A percentile compares a stretch with the other conserved stretches of the same genome.
These are phyloP conservation scores for Ginglymostoma cirratum DNA, from an alignment of 2,113 vertebrate species.

Conservation along the genomic window DNA sequence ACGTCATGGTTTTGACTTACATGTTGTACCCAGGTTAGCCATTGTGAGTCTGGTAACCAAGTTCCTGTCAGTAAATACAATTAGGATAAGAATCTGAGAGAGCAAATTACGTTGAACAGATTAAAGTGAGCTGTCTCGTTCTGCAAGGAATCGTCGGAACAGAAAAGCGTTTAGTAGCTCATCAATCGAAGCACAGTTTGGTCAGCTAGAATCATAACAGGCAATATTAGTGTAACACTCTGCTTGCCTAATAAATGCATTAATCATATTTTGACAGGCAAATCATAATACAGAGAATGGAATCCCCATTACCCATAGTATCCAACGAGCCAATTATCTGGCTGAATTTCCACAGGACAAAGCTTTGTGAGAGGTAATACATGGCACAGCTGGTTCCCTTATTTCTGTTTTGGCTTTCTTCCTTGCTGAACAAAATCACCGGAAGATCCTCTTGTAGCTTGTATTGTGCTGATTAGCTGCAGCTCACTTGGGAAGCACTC, in stretches of 20 bases:
- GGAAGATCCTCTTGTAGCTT: not conserved
- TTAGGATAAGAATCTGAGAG: not conserved
- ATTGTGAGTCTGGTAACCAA: not conserved
- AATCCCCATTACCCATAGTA: not conserved
- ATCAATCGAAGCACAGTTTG: not conserved
- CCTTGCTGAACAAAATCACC: not conserved
- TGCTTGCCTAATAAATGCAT: not conserved
- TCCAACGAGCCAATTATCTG: not conserved
- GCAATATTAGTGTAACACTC: not conserved
- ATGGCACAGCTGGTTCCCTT: not conserved
- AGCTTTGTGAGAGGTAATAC: not conserved
- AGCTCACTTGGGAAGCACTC: not conserved
- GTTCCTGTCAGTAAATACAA: not conserved
- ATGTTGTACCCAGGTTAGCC: not conserved
- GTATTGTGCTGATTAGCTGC: not conserved
- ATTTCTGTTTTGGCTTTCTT: not conserved
- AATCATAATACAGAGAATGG: not conserved
- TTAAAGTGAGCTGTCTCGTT: slow-evolving; percentile 1
- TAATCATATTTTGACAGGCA: not conserved
- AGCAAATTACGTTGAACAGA: not conserved
- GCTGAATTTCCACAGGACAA: not conserved
- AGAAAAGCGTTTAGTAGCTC: not conserved
- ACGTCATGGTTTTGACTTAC: not conserved
- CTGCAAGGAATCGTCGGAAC: not conserved
- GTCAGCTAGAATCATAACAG: not conserved